Evolutionary conservation across 2,797 vertebrate genomes (phyloP).

Genomic region (Tokudaia tokunoshimensis): DNA sequence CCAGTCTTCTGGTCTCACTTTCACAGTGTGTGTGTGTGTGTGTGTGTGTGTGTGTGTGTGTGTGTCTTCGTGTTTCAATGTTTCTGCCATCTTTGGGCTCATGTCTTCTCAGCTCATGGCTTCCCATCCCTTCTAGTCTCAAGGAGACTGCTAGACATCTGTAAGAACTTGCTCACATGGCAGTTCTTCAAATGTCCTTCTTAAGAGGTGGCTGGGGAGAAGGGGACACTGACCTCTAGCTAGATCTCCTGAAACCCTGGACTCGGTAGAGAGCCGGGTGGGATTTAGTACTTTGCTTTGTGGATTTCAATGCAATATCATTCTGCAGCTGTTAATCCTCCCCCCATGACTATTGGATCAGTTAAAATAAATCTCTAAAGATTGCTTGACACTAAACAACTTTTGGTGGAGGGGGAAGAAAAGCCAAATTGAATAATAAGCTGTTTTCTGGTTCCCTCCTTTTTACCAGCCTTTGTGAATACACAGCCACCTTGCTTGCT

Average conservation of each 20-base stretch:
- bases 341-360: background rate
- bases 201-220: background rate
- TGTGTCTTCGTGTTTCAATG: background rate
- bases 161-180: background rate
- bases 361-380: constrained; percentile 22
- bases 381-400: constrained; percentile 22
- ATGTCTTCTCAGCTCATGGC: background rate
- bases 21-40: background rate
- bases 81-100: background rate
- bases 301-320: background rate
- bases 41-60: background rate
- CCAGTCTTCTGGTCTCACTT: background rate
- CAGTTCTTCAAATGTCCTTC: background rate
- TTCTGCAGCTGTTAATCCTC: background rate
- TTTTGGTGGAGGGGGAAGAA: background rate
- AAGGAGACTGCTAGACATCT: background rate
- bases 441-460: background rate
- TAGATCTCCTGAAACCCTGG: background rate
- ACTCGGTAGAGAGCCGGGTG: too few relatives aligned
- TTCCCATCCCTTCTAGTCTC: background rate
- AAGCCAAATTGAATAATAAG: background rate
- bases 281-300: background rate
- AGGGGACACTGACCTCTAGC: background rate
- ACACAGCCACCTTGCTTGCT: constrained; percentile 32
- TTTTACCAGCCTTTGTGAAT: constrained; percentile 28